Conservation (phyloP, 1,140 invertebrate species). For the Saccostrea echinata region DNA sequence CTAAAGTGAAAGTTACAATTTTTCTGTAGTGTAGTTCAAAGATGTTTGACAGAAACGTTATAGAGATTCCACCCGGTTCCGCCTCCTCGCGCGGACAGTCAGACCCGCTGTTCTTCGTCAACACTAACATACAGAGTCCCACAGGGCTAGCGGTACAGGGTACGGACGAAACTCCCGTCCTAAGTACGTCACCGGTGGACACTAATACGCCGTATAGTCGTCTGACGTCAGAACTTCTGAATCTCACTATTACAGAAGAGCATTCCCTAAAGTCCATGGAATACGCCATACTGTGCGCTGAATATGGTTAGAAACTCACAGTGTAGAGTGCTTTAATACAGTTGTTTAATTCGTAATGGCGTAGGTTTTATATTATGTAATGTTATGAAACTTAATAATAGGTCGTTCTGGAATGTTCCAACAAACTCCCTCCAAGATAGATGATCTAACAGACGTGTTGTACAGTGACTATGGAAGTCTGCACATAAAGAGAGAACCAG, state of each 20-base stretch:
- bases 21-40: constrained; percentile 33
- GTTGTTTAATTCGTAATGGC: too few species aligned
- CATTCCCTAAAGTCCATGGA: constrained; percentile 63
- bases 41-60: constrained; percentile 34
- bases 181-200: not conserved
- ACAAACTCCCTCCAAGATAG: constrained; percentile 35
- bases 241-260: constrained; percentile 50
- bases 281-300: constrained; percentile 53
- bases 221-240: not conserved
- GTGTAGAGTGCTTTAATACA: too few species aligned
- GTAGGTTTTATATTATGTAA: too few species aligned
- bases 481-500: constrained; percentile 51
- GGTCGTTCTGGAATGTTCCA: constrained; percentile 58
- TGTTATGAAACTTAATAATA: too few species aligned
- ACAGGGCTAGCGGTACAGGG: not conserved
- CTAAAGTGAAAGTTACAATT: not conserved
- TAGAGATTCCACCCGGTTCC: constrained; percentile 38
- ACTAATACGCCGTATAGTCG: constrained; percentile 42
- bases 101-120: constrained; percentile 57
- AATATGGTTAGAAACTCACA: constrained; percentile 57
- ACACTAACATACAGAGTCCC: not conserved
- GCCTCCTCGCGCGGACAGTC: not conserved
- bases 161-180: not conserved
- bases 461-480: constrained; percentile 66
- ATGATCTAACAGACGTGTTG: constrained; percentile 55